Conservation (phyloP, 1,140 invertebrate species). For the Drosophila eugracilis region DNA sequence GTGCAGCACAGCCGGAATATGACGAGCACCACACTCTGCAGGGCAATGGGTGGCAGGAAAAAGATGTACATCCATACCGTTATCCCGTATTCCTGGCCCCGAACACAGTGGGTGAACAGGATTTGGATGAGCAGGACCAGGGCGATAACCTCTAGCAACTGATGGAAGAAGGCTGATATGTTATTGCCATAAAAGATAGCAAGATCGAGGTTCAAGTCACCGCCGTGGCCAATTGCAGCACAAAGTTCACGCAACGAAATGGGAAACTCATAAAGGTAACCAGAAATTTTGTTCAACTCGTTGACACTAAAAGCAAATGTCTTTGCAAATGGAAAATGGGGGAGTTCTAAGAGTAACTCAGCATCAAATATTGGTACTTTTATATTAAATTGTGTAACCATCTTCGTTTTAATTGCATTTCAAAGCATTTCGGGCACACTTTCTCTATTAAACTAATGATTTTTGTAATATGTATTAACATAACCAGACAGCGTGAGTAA, state of each 20-base stretch:
- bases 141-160: conserved; percentile 47
- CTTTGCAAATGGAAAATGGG: background rate
- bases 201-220: conserved; percentile 29
- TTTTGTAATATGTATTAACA: too few species aligned
- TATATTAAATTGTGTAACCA: background rate
- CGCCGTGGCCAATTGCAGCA: conserved; percentile 38
- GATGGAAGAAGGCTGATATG: background rate
- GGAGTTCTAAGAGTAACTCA: too few species aligned
- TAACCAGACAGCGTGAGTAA: too few species aligned
- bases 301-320: conserved; percentile 68
- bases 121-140: conserved; percentile 21
- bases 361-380: too few species aligned
- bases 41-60: conserved; percentile 39
- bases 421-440: background rate
- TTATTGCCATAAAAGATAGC: background rate
- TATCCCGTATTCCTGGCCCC: conserved; percentile 49
- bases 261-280: conserved; percentile 31
- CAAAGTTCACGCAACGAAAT: conserved; percentile 38
- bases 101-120: conserved; percentile 44
- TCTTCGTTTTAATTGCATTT: background rate
- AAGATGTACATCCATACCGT: conserved; percentile 39
- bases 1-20: conserved; percentile 34
- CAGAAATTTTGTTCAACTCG: conserved; percentile 17
- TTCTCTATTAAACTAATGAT: too few species aligned
- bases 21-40: conserved; percentile 26